These are phyloP conservation scores for Hypomecis punctinalis DNA, from an alignment of 2,888 invertebrate genomes.

Conservation along the genomic window DNA sequence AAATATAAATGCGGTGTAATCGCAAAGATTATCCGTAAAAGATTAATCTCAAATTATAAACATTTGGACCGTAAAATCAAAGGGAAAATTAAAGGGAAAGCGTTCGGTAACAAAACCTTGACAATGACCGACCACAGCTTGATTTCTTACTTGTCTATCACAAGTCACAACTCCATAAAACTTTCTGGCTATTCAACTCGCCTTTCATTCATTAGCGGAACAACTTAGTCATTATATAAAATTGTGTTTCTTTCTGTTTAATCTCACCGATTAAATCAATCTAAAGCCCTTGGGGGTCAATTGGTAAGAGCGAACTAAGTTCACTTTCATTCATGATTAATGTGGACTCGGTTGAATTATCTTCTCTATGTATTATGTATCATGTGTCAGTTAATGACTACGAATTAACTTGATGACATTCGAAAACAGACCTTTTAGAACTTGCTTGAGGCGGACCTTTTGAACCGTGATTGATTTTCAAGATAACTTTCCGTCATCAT, in stretches of 20 bases:
- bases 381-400: constrained; percentile 19
- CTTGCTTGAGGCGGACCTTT: constrained; percentile 7
- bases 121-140: constrained; percentile 33
- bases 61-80: constrained; percentile 33
- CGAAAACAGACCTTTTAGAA: constrained; percentile 11
- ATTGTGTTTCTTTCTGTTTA: constrained; percentile 46
- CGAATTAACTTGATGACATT: constrained; percentile 18
- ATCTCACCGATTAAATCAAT: constrained; percentile 55
- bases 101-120: constrained; percentile 28
- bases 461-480: background rate
- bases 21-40: background rate
- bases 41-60: constrained; percentile 9
- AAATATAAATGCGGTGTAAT: background rate
- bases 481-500: background rate
- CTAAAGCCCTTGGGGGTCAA: constrained; percentile 56
- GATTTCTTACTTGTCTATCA: constrained; percentile 34
- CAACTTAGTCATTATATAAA: constrained; percentile 49
- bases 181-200: constrained; percentile 29
- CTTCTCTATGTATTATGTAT: constrained; percentile 13
- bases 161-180: constrained; percentile 27
- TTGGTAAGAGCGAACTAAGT: constrained; percentile 40
- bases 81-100: constrained; percentile 41
- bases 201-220: constrained; percentile 45
- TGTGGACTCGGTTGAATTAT: constrained; percentile 18
- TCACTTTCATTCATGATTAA: constrained; percentile 47